These are phyloP conservation scores for Andricus grossulariae DNA, from an alignment of 1,140 invertebrate species.

Conservation along the genomic window DNA sequence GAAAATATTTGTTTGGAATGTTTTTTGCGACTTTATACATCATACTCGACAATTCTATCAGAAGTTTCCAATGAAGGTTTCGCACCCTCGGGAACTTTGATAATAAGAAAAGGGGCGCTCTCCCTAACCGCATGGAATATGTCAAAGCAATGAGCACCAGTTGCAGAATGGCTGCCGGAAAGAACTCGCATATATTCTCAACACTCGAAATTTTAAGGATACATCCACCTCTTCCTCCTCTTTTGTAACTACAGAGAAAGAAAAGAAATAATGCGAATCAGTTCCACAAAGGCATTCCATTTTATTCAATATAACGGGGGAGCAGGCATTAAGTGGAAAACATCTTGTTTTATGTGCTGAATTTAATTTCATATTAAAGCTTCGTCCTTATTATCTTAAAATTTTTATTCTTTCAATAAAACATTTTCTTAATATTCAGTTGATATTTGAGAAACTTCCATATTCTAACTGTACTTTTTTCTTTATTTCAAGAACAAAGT, in stretches of 20 bases:
- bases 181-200: conserved; percentile 56
- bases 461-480: too few species aligned
- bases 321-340: not conserved
- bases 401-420: too few species aligned
- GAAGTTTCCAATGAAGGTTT: conserved; percentile 36
- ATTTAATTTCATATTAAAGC: too few species aligned
- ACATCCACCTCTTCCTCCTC: conserved; percentile 1
- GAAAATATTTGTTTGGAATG: not conserved
- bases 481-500: too few species aligned
- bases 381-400: too few species aligned
- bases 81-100: conserved; percentile 47
- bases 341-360: too few species aligned
- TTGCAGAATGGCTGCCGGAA: conserved; percentile 48
- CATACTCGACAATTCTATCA: conserved; percentile 12
- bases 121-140: conserved; percentile 44
- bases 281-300: conserved; percentile 28
- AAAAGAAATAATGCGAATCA: conserved; percentile 35
- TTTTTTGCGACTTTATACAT: not conserved
- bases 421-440: too few species aligned
- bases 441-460: too few species aligned
- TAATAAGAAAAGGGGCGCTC: conserved; percentile 54
- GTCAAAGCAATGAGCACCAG: conserved; percentile 51
- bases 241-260: conserved; percentile 29
- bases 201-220: conserved; percentile 53
- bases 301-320: too few species aligned